Evolutionary conservation across 2,888 invertebrate genomes (phyloP).

Genomic region (Brenthis ino): DNA sequence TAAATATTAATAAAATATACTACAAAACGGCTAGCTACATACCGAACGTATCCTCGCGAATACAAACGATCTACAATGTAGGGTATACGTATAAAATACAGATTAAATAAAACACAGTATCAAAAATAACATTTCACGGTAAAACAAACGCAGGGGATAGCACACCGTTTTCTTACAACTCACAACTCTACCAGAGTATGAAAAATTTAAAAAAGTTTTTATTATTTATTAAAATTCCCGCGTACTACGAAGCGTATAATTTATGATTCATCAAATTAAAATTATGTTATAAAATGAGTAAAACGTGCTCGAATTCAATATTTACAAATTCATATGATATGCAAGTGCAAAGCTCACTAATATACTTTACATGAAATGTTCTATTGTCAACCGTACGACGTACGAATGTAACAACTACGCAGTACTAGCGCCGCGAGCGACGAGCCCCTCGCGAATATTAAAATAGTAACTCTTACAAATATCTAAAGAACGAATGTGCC

Average conservation of each 20-base stretch:
- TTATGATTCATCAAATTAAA: slow-evolving; percentile 31
- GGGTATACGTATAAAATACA: slow-evolving; percentile 38
- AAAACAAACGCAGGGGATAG: slow-evolving; percentile 36
- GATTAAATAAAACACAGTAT: slow-evolving; percentile 39
- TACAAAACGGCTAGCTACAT: slow-evolving; percentile 40
- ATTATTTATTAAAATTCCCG: slow-evolving; percentile 37
- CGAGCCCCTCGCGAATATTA: slow-evolving; percentile 26
- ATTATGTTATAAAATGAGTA: slow-evolving; percentile 47
- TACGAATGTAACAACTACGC: slow-evolving; percentile 58
- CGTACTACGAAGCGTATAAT: slow-evolving; percentile 37
- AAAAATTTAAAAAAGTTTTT: slow-evolving; percentile 25
- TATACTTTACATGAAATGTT: slow-evolving; percentile 55
- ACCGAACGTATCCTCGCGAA: slow-evolving; percentile 28
- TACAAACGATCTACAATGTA: slow-evolving; percentile 39
- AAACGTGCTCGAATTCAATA: slow-evolving; percentile 61
- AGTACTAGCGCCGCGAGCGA: slow-evolving; percentile 46
- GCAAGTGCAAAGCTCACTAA: slow-evolving; percentile 83
- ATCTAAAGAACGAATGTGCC: slow-evolving; percentile 64
- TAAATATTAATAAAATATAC: slow-evolving; percentile 40
- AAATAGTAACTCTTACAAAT: slow-evolving; percentile 62
- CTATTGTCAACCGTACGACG: slow-evolving; percentile 52
- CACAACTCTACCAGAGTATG: slow-evolving; percentile 16
- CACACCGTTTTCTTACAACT: slow-evolving; percentile 22
- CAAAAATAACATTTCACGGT: slow-evolving; percentile 41
- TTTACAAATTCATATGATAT: slow-evolving; percentile 79